phyloP scores from a whole-genome alignment of 1,140 invertebrate genomes.

The Pseudachorutes palmiensis region DNA sequence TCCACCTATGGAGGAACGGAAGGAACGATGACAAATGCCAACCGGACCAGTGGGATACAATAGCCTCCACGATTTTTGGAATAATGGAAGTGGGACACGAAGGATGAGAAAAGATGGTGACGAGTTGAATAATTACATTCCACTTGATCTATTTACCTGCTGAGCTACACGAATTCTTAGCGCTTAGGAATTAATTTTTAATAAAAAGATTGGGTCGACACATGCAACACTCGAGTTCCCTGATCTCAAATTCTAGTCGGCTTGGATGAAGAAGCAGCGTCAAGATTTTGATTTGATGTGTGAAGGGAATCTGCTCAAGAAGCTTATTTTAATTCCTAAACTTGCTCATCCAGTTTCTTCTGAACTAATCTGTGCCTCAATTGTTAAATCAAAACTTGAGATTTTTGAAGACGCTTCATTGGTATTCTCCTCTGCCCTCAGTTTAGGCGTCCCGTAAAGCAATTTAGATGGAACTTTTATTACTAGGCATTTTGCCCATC shows the following conservation, averaged over 20 bases:
- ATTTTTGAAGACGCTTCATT: neutral
- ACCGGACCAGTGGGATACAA: neutral
- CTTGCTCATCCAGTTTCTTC: neutral
- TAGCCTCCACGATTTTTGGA: neutral
- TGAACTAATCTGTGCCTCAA: neutral
- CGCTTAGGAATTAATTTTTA: slow-evolving; percentile 4
- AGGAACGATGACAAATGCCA: neutral
- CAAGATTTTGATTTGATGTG: neutral
- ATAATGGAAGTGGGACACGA: neutral
- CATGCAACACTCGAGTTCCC: neutral
- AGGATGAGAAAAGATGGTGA: neutral
- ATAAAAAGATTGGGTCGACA: neutral
- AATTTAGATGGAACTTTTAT: too few species aligned
- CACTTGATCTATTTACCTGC: neutral
- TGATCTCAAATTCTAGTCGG: neutral
- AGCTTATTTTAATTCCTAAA: slow-evolving; percentile 10
- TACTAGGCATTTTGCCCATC: too few species aligned
- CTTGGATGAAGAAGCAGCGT: neutral
- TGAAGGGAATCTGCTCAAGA: slow-evolving; percentile 11
- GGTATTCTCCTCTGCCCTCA: too few species aligned
- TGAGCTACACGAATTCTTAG: neutral
- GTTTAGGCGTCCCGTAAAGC: too few species aligned
- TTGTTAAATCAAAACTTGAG: neutral
- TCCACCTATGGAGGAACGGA: neutral
- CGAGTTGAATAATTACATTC: slow-evolving; percentile 5